Evolutionary conservation across 2,888 invertebrate genomes (phyloP).

Genomic region (Deilephila porcellus): DNA sequence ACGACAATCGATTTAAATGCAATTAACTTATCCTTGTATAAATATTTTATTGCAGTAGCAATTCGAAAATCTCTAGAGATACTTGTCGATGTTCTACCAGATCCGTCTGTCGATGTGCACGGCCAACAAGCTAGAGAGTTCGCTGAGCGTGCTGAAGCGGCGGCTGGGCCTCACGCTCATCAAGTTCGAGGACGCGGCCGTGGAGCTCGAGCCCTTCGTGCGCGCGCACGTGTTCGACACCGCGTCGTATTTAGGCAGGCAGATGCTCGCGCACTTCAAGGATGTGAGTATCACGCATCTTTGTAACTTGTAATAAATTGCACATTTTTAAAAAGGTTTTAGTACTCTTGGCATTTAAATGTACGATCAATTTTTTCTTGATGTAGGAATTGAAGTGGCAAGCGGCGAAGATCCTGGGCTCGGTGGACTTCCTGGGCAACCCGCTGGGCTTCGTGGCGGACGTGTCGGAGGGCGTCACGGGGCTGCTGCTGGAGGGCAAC

Average conservation of each 20-base stretch:
- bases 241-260: conserved; percentile 91
- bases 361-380: neutral
- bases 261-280: conserved; percentile 94
- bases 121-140: conserved; percentile 89
- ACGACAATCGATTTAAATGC: no score
- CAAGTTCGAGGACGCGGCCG: conserved; percentile 98
- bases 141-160: conserved; percentile 92
- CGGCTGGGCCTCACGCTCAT: conserved; percentile 94
- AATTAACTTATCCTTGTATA: no score
- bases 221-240: conserved; percentile 97
- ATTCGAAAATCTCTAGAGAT: neutral
- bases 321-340: no score
- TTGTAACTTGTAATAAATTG: neutral
- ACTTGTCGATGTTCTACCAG: conserved; percentile 62
- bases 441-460: conserved; percentile 98
- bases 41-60: neutral
- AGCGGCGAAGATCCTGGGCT: conserved; percentile 97
- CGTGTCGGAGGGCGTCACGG: conserved; percentile 97
- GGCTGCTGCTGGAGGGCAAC: conserved; percentile 96
- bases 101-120: conserved; percentile 96
- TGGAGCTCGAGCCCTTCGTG: conserved; percentile 95
- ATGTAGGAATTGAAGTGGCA: conserved; percentile 95
- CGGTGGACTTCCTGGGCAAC: conserved; percentile 99
- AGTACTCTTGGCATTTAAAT: no score
- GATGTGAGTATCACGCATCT: conserved; percentile 80